Evolutionary conservation across 2,797 vertebrate genomes (phyloP).

Genomic region (Ciconia nigra): DNA sequence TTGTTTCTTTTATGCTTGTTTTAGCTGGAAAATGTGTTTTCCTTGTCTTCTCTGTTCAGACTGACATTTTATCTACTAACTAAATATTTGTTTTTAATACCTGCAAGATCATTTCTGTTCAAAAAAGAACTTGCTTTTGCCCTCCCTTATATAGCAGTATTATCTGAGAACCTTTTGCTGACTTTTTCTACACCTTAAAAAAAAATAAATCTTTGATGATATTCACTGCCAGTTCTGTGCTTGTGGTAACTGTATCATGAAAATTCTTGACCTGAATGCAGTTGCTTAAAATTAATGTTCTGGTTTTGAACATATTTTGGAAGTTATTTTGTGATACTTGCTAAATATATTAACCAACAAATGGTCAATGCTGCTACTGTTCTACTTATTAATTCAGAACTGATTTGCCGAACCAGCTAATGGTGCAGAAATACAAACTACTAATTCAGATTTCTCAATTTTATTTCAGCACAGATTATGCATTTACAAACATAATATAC

Average conservation of each 20-base stretch:
- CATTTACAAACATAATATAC: neutral
- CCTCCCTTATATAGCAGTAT: neutral
- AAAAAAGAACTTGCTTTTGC: neutral
- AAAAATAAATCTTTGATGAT: neutral
- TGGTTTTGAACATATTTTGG: neutral
- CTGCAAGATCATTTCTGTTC: neutral
- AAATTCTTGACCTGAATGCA: neutral
- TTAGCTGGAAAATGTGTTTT: conserved; percentile 12
- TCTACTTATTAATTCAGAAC: neutral
- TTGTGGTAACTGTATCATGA: neutral
- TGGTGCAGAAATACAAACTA: neutral
- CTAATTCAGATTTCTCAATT: neutral
- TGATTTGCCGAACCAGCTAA: neutral
- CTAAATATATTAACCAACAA: neutral
- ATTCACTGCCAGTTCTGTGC: neutral
- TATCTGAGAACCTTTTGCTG: neutral
- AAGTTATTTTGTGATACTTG: neutral
- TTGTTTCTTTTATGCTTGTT: conserved; percentile 48
- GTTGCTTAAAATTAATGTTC: neutral
- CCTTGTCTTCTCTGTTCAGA: neutral
- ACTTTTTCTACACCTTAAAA: neutral
- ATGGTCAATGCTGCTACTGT: neutral
- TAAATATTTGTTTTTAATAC: conserved; percentile 51
- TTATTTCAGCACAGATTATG: neutral
- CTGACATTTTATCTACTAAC: conserved; percentile 50